Evolutionary conservation across 2,797 vertebrate genomes (phyloP).

Genomic region (Tokudaia muenninki): DNA sequence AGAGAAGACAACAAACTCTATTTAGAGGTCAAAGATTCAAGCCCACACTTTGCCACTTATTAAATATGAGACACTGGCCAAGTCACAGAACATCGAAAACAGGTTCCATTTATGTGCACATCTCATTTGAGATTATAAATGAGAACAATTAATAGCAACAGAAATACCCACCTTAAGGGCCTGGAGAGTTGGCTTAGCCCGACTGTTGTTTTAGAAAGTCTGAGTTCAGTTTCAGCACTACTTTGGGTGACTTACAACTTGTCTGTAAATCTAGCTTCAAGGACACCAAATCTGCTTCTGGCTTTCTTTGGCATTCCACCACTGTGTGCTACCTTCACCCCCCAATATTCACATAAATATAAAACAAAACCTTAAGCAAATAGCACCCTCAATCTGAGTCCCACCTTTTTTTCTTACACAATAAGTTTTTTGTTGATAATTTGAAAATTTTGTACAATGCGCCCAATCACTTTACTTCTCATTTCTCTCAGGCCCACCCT

Average conservation of each 20-base stretch:
- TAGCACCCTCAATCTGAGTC: background rate
- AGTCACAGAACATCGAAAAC: background rate
- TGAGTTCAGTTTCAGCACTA: background rate
- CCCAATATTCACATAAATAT: background rate
- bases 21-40: slow-evolving; percentile 5
- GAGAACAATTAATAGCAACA: background rate
- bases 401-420: background rate
- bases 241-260: background rate
- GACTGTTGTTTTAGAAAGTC: background rate
- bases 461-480: background rate
- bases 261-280: background rate
- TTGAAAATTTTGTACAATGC: background rate
- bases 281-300: background rate
- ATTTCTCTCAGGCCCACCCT: background rate
- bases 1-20: background rate
- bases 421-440: background rate
- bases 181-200: background rate
- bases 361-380: background rate
- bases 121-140: background rate
- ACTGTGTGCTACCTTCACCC: background rate
- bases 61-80: background rate
- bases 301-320: background rate
- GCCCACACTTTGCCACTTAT: background rate
- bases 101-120: background rate
- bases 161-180: background rate